Evolutionary conservation across 2,888 invertebrate genomes (phyloP).

Genomic region (Hyposoter didymator): DNA sequence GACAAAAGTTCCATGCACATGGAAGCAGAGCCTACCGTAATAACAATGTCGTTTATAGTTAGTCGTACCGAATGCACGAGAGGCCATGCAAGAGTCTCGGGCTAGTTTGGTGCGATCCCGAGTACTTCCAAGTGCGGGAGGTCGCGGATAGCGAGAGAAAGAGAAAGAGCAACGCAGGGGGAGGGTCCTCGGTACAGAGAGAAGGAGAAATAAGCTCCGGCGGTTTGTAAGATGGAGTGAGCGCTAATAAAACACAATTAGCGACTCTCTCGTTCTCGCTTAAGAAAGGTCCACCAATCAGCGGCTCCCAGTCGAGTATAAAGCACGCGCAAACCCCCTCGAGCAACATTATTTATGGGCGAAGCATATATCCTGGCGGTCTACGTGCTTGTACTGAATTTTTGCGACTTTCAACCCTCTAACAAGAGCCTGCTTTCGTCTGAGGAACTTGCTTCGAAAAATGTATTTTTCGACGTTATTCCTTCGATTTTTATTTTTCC

Average conservation of each 20-base stretch:
- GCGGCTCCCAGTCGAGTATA: slow-evolving; percentile 73
- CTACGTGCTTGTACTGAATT: slow-evolving; percentile 48
- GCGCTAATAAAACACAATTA: slow-evolving; percentile 84
- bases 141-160: slow-evolving; percentile 27
- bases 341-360: slow-evolving; percentile 79
- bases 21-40: slow-evolving; percentile 72
- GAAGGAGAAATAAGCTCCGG: slow-evolving; percentile 22
- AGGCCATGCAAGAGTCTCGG: slow-evolving; percentile 35
- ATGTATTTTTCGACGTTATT: not conserved
- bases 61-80: slow-evolving; percentile 74
- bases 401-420: slow-evolving; percentile 1
- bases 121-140: slow-evolving; percentile 30
- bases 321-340: slow-evolving; percentile 76
- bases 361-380: slow-evolving; percentile 69
- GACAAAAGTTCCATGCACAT: slow-evolving; percentile 46
- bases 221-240: slow-evolving; percentile 63
- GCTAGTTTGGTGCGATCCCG: slow-evolving; percentile 76
- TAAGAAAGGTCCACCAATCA: slow-evolving; percentile 77
- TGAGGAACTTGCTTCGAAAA: no score
- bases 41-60: slow-evolving; percentile 81
- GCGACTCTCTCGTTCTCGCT: slow-evolving; percentile 66
- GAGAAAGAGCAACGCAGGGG: not conserved
- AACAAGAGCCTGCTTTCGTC: not conserved
- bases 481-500: not conserved
- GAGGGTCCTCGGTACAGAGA: not conserved